Conservation (phyloP, 2,797 vertebrate species). For the Hippocampus kuda region DNA sequence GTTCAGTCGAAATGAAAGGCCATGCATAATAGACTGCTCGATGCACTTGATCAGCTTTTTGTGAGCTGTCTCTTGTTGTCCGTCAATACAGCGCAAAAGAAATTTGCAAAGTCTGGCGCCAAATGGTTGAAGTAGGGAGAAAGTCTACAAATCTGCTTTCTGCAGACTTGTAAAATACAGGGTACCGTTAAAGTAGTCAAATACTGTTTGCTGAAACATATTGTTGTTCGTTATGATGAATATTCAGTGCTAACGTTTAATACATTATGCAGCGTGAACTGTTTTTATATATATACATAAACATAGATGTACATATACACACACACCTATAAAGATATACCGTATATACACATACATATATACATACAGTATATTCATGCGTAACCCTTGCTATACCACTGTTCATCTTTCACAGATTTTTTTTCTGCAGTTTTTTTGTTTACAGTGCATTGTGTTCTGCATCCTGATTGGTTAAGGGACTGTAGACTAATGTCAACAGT, state of each 20-base stretch:
- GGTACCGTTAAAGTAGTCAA: background rate
- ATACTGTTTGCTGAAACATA: background rate
- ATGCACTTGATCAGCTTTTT: constrained; percentile 32
- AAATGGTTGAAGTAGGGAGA: background rate
- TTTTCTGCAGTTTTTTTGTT: no score
- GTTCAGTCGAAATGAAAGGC: constrained; percentile 44
- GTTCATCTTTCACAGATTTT: no score
- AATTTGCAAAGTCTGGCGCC: constrained; percentile 8
- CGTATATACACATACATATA: no score
- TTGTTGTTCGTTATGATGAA: background rate
- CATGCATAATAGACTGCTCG: constrained; percentile 16
- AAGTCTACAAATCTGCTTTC: background rate
- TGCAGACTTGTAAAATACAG: background rate
- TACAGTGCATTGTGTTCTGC: no score
- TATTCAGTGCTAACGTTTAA: background rate
- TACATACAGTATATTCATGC: no score
- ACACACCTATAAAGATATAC: no score
- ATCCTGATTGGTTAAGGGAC: no score
- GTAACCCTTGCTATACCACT: no score
- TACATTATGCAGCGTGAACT: no score
- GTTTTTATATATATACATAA: no score
- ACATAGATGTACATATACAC: no score
- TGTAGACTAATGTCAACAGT: no score
- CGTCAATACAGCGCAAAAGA: constrained; percentile 2
- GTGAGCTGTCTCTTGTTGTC: background rate